Percentiles rank a stretch among this genome's conserved stretches.
phyloP scores from a whole-genome alignment of 2,797 vertebrate genomes.

The Pipistrellus pipistrellus region DNA sequence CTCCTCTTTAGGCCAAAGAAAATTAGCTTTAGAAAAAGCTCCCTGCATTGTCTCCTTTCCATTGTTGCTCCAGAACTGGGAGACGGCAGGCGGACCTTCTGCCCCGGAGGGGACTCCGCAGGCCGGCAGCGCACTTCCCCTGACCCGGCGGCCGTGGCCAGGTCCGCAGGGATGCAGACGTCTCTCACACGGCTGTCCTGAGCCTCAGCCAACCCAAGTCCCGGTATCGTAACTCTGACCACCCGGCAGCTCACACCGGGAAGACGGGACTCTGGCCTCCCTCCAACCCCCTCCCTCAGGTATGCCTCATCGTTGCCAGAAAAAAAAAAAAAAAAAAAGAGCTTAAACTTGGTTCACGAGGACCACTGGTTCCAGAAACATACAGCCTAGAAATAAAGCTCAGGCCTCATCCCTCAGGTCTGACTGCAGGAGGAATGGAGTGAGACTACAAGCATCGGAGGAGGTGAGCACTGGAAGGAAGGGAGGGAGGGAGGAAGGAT shows the following conservation, averaged over 20 bases:
- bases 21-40: background rate
- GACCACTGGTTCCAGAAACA: background rate
- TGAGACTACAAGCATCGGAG: background rate
- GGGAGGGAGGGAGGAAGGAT: background rate
- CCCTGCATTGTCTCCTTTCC: background rate
- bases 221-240: conserved; percentile 3
- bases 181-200: conserved; percentile 1
- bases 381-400: background rate
- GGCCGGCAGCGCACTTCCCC: background rate
- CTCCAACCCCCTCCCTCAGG: conserved; percentile 35
- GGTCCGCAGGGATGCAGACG: background rate
- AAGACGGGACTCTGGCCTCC: conserved; percentile 8
- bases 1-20: background rate
- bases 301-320: background rate
- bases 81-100: background rate
- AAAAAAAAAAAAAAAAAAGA: background rate
- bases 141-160: background rate
- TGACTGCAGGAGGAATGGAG: background rate
- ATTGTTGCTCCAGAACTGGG: background rate
- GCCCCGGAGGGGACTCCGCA: background rate
- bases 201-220: background rate
- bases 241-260: background rate
- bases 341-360: background rate
- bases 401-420: background rate
- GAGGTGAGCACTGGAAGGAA: background rate